A percentile compares a stretch with the other conserved stretches of the same genome.
Evolutionary conservation across 2,797 vertebrate species (phyloP).

Genomic region (Eulemur coronatus): DNA sequence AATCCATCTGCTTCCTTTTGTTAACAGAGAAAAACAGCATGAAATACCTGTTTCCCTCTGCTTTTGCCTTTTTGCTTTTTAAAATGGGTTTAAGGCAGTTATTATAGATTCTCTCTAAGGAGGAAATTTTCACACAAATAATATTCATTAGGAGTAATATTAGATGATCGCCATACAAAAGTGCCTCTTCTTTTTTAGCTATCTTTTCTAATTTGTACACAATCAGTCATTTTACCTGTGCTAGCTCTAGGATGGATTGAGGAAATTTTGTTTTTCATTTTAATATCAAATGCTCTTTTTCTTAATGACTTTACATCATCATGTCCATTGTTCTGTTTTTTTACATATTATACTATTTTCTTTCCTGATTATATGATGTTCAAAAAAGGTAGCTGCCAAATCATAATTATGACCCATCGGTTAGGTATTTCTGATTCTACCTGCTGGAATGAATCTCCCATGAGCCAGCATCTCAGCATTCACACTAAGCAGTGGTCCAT

Average conservation of each 20-base stretch:
- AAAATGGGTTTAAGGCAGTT: background rate
- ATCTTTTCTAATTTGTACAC: background rate
- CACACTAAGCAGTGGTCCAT: background rate
- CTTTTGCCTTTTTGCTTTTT: background rate
- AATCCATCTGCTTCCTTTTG: background rate
- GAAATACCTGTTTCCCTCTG: background rate
- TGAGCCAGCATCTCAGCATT: slow-evolving; percentile 10
- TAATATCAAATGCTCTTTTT: background rate
- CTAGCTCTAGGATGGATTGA: background rate
- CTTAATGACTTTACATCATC: background rate
- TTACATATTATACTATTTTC: background rate
- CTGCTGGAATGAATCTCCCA: background rate
- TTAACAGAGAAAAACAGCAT: background rate
- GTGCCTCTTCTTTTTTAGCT: background rate
- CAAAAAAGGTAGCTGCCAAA: background rate
- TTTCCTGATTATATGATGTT: slow-evolving; percentile 8
- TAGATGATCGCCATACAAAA: background rate
- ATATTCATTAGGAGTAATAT: slow-evolving; percentile 5
- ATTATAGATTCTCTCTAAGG: background rate
- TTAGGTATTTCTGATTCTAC: background rate
- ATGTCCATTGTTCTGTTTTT: background rate
- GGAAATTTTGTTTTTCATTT: background rate
- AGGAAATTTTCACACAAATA: background rate
- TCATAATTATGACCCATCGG: background rate
- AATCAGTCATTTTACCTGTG: background rate